phyloP scores from a whole-genome alignment of 1,140 invertebrate genomes.

The Calycopis cecrops region DNA sequence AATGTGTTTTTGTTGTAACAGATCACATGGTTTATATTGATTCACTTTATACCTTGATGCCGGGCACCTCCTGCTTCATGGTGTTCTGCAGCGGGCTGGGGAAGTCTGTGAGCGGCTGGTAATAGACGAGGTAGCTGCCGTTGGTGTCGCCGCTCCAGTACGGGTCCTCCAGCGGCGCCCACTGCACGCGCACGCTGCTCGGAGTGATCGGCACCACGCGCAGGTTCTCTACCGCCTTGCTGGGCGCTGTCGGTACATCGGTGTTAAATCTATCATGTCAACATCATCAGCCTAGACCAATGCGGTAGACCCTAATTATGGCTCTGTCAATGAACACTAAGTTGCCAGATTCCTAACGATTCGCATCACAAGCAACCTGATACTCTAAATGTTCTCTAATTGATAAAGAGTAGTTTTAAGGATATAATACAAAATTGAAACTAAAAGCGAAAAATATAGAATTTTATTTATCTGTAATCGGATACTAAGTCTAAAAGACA shows the following conservation, averaged over 20 bases:
- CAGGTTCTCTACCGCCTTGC: slow-evolving; percentile 85
- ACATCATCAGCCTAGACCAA: background rate
- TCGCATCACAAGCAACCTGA: no score
- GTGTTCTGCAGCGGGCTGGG: slow-evolving; percentile 86
- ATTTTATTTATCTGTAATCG: no score
- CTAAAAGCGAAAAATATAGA: no score
- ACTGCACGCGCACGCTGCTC: slow-evolving; percentile 91
- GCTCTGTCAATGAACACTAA: no score
- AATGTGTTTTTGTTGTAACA: no score
- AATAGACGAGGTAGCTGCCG: slow-evolving; percentile 91
- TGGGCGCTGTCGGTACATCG: slow-evolving; percentile 80
- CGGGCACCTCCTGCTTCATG: slow-evolving; percentile 88
- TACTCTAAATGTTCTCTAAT: no score
- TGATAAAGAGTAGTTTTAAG: no score
- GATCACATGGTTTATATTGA: no score
- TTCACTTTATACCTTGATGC: slow-evolving; percentile 85
- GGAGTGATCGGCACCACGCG: slow-evolving; percentile 95
- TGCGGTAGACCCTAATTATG: no score
- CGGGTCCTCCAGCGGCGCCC: slow-evolving; percentile 83
- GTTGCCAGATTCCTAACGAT: no score
- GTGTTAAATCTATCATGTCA: background rate
- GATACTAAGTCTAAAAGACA: no score
- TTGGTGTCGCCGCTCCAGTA: slow-evolving; percentile 92
- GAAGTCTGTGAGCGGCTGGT: slow-evolving; percentile 91
- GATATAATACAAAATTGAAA: no score